phyloP scores from a whole-genome alignment of 2,888 invertebrate genomes.

The Morpho deidamia region DNA sequence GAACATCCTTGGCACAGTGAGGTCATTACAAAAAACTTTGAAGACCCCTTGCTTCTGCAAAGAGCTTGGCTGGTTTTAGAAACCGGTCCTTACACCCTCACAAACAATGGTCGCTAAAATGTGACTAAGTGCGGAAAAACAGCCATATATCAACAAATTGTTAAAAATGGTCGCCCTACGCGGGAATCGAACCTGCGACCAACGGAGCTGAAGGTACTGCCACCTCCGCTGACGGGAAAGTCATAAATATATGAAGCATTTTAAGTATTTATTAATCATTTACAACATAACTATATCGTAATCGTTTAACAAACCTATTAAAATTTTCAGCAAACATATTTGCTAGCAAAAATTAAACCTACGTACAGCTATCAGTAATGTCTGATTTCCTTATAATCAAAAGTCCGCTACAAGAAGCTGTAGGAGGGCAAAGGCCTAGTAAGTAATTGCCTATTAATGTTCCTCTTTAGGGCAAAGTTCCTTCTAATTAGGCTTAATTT shows the following conservation, averaged over 20 bases:
- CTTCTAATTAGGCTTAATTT: constrained; percentile 30
- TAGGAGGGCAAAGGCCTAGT: constrained; percentile 24
- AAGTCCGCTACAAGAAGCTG: constrained; percentile 8
- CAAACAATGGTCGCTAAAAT: too few relatives aligned
- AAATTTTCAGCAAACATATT: neutral
- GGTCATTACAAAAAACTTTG: too few relatives aligned
- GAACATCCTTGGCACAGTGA: too few relatives aligned
- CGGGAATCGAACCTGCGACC: too few relatives aligned
- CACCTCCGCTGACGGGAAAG: too few relatives aligned
- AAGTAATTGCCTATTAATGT: constrained; percentile 29
- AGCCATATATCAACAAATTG: too few relatives aligned
- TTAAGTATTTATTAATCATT: constrained; percentile 3
- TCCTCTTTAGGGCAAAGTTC: constrained; percentile 25
- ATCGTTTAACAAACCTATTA: constrained; percentile 4
- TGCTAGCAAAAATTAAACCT: constrained; percentile 1
- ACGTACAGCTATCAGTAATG: constrained; percentile 3
- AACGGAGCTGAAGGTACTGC: too few relatives aligned
- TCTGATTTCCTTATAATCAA: constrained; percentile 3
- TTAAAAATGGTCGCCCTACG: too few relatives aligned
- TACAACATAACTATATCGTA: constrained; percentile 2
- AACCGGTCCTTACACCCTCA: too few relatives aligned
- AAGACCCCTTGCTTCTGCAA: too few relatives aligned
- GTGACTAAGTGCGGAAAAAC: too few relatives aligned
- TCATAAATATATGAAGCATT: neutral
- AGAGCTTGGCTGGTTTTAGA: too few relatives aligned